Evolutionary conservation across 2,113 vertebrate species (phyloP).

Genomic region (Ammodytes marinus): DNA sequence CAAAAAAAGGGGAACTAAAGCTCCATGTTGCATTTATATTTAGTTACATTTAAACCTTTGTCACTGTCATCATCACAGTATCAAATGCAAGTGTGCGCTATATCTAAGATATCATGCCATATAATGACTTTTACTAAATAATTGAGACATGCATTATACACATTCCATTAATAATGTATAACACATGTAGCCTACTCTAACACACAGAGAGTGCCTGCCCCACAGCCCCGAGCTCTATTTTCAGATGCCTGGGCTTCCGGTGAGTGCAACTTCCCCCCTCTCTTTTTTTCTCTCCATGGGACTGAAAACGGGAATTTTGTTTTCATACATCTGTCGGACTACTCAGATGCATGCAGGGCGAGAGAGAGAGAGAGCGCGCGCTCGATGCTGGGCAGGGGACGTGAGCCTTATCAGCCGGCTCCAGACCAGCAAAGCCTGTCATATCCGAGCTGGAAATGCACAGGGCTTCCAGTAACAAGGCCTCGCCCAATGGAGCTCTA

Average conservation of each 20-base stretch:
- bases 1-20: not conserved
- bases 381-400: constrained; percentile 83
- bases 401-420: constrained; percentile 93
- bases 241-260: constrained; percentile 73
- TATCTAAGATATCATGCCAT: not conserved
- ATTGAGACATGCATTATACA: not conserved
- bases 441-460: constrained; percentile 88
- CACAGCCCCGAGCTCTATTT: constrained; percentile 74
- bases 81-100: not conserved
- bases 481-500: constrained; percentile 86
- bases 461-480: constrained; percentile 86
- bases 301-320: constrained; percentile 85
- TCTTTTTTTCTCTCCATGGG: constrained; percentile 48
- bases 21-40: not conserved
- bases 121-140: too few species aligned
- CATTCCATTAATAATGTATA: not conserved
- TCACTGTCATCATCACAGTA: not conserved
- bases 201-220: constrained; percentile 58
- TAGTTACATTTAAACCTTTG: not conserved
- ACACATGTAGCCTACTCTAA: not conserved
- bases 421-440: constrained; percentile 89
- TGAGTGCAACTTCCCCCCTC: constrained; percentile 76
- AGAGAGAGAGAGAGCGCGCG: constrained; percentile 45
- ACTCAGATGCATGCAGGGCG: constrained; percentile 84
- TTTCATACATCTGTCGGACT: constrained; percentile 85